Evolutionary conservation across 2,113 vertebrate species (phyloP).

Genomic region (Furnarius figulus): DNA sequence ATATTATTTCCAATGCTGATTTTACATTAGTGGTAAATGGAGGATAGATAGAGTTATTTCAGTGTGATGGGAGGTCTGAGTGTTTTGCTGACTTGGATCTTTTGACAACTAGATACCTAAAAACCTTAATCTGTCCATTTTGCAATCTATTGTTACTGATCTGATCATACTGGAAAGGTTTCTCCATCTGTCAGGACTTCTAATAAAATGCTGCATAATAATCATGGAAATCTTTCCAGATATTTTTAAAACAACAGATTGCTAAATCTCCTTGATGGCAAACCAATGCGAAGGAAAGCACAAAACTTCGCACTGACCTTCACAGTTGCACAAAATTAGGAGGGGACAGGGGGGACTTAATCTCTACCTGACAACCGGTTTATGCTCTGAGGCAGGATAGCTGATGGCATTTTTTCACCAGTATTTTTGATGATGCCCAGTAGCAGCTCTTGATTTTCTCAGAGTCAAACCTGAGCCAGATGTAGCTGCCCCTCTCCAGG

Average conservation of each 20-base stretch:
- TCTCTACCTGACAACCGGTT: background rate
- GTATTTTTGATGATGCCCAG: background rate
- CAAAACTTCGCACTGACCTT: background rate
- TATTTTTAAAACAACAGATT: background rate
- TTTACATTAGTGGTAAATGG: background rate
- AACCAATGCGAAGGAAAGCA: background rate
- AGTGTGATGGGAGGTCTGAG: background rate
- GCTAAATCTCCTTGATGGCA: background rate
- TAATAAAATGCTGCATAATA: background rate
- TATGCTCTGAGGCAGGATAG: background rate
- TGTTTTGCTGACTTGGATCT: background rate
- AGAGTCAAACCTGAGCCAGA: background rate
- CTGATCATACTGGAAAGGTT: background rate
- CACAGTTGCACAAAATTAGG: fast-evolving
- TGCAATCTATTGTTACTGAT: background rate
- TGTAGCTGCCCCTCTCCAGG: background rate
- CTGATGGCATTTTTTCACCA: background rate
- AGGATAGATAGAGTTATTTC: background rate
- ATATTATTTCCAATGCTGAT: background rate
- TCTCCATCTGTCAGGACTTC: background rate
- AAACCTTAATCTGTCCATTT: background rate
- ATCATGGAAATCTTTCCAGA: background rate
- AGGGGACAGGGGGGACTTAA: background rate
- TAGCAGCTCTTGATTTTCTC: background rate
- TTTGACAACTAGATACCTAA: background rate